Base-by-base conservation (phyloP, 2,797 vertebrate species). In the Poecile montanus region DNA sequence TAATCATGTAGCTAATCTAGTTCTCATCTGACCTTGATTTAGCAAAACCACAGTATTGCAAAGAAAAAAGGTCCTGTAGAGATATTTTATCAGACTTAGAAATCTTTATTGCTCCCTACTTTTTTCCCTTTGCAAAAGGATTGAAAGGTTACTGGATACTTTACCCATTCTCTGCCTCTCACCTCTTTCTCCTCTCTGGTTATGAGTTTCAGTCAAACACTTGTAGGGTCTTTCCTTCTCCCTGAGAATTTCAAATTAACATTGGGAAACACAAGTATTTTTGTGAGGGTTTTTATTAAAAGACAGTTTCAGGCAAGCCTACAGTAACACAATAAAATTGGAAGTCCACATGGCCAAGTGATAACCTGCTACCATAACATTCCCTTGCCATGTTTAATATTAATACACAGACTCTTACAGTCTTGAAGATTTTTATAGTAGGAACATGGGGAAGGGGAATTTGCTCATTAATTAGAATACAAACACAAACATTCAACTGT, bases 1-100 rank as follows among this genome's bases (percentile, higher is more conserved):
- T 96, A 94, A 95, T 96, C 93, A 95, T 45, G 38, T 7, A 85
- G 91, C 67, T 95, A 92, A 94, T 95, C 92, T 78, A 76, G 45
- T n/a, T 93, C 81, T 89, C 85, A 91, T 95, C 87, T 96, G 83
- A 93, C 93, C 92, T 96, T 93, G 91, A 77, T 94, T 96, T 85
- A 94, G 62, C 77, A 87, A 94, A 92, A 56, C 47, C 65, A 93
- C 53, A 93, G 62, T 71, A 90, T 16, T 85, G 79, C 71, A 91
- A 68, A 85, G 53, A 88, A 95, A 93, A 88, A 74, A 75, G 34
- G 51, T 94, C 67, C 61, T 90, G 74, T 82, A 23, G 65, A 94
- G 58, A 32, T 86, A 74, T 65, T 89, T 91, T 94, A 96, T 96
- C 95, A 94, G 79, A 50, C 71, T 91, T 88, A n/a, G n/a, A 88